These are phyloP conservation scores for Marronus borbonicus DNA, from an alignment of 2,888 invertebrate species.

Conservation along the genomic window DNA sequence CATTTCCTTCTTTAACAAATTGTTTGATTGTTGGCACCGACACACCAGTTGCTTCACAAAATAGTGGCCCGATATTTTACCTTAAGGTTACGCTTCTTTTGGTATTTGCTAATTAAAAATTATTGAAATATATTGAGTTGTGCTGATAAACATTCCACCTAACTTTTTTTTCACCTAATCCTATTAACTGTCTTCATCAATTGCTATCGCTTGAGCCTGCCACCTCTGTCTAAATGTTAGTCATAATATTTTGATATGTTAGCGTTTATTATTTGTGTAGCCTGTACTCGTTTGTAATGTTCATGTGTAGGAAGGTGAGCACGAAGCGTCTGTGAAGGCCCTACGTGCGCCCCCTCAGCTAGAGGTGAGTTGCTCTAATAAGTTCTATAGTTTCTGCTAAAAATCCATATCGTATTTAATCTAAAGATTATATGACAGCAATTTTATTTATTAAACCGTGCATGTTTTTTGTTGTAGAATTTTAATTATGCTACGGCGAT, in stretches of 20 bases:
- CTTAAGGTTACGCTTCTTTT: no score
- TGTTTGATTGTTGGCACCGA: no score
- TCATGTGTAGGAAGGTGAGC: constrained; percentile 69
- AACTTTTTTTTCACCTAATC: no score
- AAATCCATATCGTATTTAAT: no score
- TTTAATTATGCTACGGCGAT: constrained; percentile 55
- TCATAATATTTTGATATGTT: constrained; percentile 44
- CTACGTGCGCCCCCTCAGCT: constrained; percentile 69
- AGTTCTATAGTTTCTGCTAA: constrained; percentile 8
- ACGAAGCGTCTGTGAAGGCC: constrained; percentile 70
- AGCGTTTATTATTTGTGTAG: constrained; percentile 46
- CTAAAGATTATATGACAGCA: no score
- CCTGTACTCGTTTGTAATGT: constrained; percentile 51
- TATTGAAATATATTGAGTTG: no score
- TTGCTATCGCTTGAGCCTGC: not conserved
- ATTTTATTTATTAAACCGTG: no score
- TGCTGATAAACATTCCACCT: no score
- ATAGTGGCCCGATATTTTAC: no score
- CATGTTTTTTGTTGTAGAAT: constrained; percentile 41
- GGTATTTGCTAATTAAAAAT: no score
- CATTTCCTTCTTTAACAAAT: no score
- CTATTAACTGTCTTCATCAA: not conserved
- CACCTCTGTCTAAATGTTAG: constrained; percentile 23
- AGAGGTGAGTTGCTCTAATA: constrained; percentile 62
- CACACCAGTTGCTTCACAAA: no score